phyloP scores from a whole-genome alignment of 92 coral and sea anemone genomes.

The Diadumene lineata region DNA sequence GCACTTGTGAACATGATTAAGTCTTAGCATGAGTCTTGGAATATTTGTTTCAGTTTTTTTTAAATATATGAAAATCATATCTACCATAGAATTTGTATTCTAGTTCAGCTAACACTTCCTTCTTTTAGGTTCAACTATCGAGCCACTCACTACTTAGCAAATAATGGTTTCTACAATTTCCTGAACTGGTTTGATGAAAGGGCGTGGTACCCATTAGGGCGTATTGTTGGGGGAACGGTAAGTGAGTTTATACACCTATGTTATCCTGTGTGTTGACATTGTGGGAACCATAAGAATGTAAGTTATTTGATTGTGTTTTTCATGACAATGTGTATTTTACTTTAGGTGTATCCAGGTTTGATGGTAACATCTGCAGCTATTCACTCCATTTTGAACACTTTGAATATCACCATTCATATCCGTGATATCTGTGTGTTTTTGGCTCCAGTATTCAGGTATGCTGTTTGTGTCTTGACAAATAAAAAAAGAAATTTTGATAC shows the following conservation, averaged over 20 bases:
- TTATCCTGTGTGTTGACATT: no score
- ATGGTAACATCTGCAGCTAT: constrained; percentile 96
- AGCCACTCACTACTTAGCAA: constrained; percentile 90
- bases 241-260: no score
- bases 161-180: constrained; percentile 94
- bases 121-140: constrained; percentile 90
- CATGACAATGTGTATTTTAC: neutral
- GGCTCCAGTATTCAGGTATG: constrained; percentile 92
- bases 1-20: no score
- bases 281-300: no score
- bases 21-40: no score
- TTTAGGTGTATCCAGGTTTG: constrained; percentile 94
- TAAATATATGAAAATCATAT: neutral
- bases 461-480: neutral
- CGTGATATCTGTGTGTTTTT: constrained; percentile 96
- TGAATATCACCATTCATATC: constrained; percentile 91
- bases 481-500: no score
- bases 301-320: neutral
- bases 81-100: neutral
- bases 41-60: neutral
- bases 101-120: neutral
- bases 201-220: constrained; percentile 98
- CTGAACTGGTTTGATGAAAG: constrained; percentile 99
- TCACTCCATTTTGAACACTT: constrained; percentile 79
- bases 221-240: constrained; percentile 99